Conservation (phyloP, 2,797 vertebrate species). For the Phylloscopus collybita region DNA sequence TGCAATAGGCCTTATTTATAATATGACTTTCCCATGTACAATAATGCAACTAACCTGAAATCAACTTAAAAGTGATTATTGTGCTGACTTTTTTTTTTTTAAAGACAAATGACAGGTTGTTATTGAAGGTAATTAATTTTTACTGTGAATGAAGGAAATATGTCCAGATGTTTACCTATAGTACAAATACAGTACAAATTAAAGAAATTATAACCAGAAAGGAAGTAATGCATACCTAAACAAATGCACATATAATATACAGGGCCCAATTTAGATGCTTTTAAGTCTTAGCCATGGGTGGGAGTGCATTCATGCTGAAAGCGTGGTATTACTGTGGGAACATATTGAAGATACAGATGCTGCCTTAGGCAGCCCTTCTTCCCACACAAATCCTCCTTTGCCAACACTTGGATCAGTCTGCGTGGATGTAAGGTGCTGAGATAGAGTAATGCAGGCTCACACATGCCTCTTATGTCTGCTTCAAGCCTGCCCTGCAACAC, state of each 20-base stretch:
- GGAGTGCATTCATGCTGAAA: conserved; percentile 18
- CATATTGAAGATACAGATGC: conserved; percentile 52
- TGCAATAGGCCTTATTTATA: not conserved
- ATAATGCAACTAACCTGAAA: not conserved
- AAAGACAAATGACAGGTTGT: not conserved
- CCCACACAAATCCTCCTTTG: conserved; percentile 29
- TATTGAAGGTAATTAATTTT: not conserved
- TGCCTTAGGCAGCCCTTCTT: conserved; percentile 45
- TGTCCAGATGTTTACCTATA: not conserved
- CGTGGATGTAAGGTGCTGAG: not conserved
- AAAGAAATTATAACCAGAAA: not conserved
- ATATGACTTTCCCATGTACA: not conserved
- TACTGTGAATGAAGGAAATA: not conserved
- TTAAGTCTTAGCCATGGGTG: conserved; percentile 18
- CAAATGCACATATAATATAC: not conserved
- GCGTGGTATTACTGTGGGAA: conserved; percentile 8
- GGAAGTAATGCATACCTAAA: not conserved
- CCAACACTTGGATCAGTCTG: conserved; percentile 35
- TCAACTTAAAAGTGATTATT: not conserved
- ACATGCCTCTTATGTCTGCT: not conserved
- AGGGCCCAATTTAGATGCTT: not conserved
- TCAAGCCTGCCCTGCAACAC: not conserved
- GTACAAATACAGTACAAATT: not conserved
- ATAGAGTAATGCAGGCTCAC: conserved; percentile 14
- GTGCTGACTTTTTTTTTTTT: not conserved